These are phyloP conservation scores for Catocala nupta DNA, from an alignment of 2,888 invertebrate genomes.

Conservation along the genomic window DNA sequence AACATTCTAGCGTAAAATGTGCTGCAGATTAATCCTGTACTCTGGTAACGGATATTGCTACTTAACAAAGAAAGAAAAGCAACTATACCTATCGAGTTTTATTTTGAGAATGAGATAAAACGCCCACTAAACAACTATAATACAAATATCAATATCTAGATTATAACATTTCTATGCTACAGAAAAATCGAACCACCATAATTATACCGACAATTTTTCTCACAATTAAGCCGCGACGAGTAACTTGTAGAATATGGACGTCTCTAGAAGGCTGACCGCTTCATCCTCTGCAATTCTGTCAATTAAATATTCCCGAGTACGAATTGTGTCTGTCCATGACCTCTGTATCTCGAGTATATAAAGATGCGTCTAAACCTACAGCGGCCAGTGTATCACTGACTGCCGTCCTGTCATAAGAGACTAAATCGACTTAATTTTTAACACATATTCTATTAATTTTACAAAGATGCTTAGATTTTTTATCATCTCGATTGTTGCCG, in stretches of 20 bases:
- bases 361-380: conserved; percentile 49
- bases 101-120: too few species aligned
- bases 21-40: too few species aligned
- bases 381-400: conserved; percentile 59
- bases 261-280: conserved; percentile 56
- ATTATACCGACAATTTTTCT: background rate
- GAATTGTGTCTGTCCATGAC: conserved; percentile 72
- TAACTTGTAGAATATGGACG: conserved; percentile 15
- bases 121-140: too few species aligned
- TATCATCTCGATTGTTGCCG: conserved; percentile 64
- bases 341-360: conserved; percentile 69
- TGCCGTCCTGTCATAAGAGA: conserved; percentile 55
- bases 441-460: conserved; percentile 3
- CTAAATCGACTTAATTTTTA: conserved; percentile 53
- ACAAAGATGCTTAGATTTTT: conserved; percentile 66
- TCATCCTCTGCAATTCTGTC: conserved; percentile 55
- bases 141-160: too few species aligned
- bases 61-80: too few species aligned
- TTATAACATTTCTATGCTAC: too few species aligned
- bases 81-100: too few species aligned
- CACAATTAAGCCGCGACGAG: background rate
- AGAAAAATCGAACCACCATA: too few species aligned
- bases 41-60: too few species aligned
- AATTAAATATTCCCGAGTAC: conserved; percentile 68
- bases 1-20: too few species aligned